Evolutionary conservation across 2,888 invertebrate species (phyloP).

Genomic region (Oscheius sp.): DNA sequence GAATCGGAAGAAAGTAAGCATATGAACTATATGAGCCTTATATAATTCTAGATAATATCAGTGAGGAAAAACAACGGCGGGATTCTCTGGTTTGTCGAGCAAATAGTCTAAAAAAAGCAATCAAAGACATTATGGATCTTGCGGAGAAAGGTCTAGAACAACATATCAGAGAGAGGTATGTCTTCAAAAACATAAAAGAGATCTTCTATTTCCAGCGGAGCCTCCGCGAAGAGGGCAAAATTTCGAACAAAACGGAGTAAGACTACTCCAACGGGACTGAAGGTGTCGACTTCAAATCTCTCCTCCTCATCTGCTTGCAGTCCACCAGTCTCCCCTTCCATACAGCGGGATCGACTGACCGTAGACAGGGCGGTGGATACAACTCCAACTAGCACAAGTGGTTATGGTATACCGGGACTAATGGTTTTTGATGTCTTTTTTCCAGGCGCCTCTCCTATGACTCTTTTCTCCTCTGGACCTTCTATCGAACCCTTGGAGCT

Average conservation of each 20-base stretch:
- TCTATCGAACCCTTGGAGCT: background rate
- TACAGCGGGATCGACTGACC: background rate
- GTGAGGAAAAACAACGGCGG: slow-evolving; percentile 70
- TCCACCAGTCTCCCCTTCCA: slow-evolving; percentile 46
- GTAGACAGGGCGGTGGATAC: slow-evolving; percentile 9
- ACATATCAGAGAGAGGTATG: slow-evolving; percentile 36
- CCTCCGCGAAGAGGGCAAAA: slow-evolving; percentile 44
- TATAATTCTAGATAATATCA: background rate
- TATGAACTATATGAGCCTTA: background rate
- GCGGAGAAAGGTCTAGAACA: slow-evolving; percentile 77
- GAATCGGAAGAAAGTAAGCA: slow-evolving; percentile 42
- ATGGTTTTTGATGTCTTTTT: background rate
- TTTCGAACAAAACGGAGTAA: slow-evolving; percentile 59
- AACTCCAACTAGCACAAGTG: slow-evolving; percentile 6
- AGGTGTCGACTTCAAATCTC: slow-evolving; percentile 51
- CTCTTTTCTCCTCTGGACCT: background rate
- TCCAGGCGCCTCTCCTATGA: background rate
- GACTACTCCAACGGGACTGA: slow-evolving; percentile 54
- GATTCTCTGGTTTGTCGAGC: slow-evolving; percentile 77
- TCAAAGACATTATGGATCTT: slow-evolving; percentile 83
- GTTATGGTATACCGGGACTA: background rate
- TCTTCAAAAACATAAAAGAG: background rate
- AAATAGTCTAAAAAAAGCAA: slow-evolving; percentile 84
- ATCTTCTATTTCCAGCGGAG: slow-evolving; percentile 23
- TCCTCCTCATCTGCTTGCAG: slow-evolving; percentile 52